Conservation (phyloP, 2,888 invertebrate species). For the Platynereis dumerilii region DNA sequence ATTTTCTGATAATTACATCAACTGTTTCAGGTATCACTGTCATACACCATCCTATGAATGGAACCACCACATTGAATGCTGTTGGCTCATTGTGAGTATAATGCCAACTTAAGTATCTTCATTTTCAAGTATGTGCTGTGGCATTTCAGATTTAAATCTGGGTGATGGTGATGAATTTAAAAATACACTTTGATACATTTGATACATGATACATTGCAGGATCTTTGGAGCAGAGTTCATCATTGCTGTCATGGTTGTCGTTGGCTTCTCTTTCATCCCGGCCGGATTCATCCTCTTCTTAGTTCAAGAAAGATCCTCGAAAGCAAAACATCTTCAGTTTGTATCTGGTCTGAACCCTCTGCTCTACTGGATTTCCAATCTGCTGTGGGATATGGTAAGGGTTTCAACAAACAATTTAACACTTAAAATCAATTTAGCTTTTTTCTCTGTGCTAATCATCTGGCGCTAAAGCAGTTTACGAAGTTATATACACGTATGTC, state of each 20-base stretch:
- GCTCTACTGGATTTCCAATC: constrained; percentile 75
- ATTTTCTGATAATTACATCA: no score
- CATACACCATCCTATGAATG: constrained; percentile 36
- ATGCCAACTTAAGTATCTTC: no score
- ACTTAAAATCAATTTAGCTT: no score
- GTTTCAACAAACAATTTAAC: no score
- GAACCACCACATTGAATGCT: constrained; percentile 18
- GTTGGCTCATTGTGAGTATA: constrained; percentile 19
- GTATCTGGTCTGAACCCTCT: constrained; percentile 65
- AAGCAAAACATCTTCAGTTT: constrained; percentile 26
- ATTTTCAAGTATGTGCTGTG: not conserved
- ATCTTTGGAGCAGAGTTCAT: constrained; percentile 23
- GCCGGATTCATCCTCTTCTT: constrained; percentile 22
- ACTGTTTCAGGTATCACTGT: constrained; percentile 39
- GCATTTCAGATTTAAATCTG: not conserved
- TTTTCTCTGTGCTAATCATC: no score
- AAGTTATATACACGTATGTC: not conserved
- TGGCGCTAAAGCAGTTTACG: no score
- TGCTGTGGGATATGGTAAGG: constrained; percentile 71
- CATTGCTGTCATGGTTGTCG: constrained; percentile 19
- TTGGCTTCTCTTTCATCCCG: constrained; percentile 26
- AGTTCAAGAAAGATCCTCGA: constrained; percentile 15
- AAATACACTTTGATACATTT: not conserved
- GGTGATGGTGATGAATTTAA: not conserved
- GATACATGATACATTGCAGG: not conserved